phyloP scores from a whole-genome alignment of 2,113 vertebrate genomes.

The Puma concolor region DNA sequence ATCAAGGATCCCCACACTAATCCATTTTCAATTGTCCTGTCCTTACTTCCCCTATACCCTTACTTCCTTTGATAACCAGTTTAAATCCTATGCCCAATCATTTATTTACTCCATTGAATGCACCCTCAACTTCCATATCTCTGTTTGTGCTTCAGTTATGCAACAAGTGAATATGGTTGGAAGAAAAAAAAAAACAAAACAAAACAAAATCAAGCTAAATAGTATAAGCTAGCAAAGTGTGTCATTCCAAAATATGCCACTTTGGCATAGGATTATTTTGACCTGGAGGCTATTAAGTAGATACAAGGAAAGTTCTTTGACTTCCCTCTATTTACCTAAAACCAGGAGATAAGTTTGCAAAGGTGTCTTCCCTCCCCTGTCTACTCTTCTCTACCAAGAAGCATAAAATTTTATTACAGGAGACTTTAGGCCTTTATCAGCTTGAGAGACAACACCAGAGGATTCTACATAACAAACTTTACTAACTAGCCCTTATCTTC shows the following conservation, averaged over 20 bases:
- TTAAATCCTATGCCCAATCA: background rate
- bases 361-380: background rate
- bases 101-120: background rate
- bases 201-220: background rate
- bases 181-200: background rate
- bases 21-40: background rate
- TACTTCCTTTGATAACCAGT: background rate
- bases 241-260: background rate
- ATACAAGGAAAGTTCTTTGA: background rate
- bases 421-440: background rate
- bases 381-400: background rate
- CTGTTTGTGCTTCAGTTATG: background rate
- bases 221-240: background rate
- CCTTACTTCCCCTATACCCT: background rate
- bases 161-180: background rate
- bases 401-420: background rate
- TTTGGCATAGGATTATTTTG: background rate
- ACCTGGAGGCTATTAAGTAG: background rate
- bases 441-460: background rate
- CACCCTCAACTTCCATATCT: background rate
- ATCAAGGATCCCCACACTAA: background rate
- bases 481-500: background rate
- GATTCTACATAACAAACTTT: background rate
- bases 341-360: background rate
- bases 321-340: background rate